A percentile compares a stretch with the other conserved stretches of the same genome.
Evolutionary conservation across 2,888 invertebrate genomes (phyloP).

Genomic region (Dyspetes luteomarginatus): DNA sequence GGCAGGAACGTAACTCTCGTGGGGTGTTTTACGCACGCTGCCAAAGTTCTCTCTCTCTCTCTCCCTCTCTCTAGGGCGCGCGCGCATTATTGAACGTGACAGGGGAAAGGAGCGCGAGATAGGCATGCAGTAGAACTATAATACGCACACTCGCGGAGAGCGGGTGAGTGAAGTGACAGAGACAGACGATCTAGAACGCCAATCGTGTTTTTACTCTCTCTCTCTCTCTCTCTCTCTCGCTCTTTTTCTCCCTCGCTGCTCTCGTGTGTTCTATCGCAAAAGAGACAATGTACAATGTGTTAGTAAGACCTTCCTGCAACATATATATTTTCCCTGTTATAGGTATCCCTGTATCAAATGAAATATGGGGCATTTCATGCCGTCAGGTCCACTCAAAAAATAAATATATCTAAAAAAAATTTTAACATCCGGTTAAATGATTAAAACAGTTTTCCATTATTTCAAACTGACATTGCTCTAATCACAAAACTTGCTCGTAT

Average conservation of each 20-base stretch:
- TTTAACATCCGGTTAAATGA: too few species aligned
- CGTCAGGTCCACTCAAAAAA: too few species aligned
- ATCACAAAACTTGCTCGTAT: too few species aligned
- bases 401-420: too few species aligned
- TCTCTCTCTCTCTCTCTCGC: neutral
- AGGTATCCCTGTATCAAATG: neutral
- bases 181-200: conserved; percentile 55
- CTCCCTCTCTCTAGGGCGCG: conserved; percentile 45
- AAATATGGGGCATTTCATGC: neutral
- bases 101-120: conserved; percentile 55
- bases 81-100: conserved; percentile 66
- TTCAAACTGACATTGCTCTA: too few species aligned
- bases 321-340: neutral
- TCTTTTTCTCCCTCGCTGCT: neutral
- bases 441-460: too few species aligned
- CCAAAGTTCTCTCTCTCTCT: conserved; percentile 31
- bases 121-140: conserved; percentile 46
- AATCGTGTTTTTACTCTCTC: conserved; percentile 46
- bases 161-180: conserved; percentile 51
- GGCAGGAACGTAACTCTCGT: conserved; percentile 42
- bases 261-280: neutral
- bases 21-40: conserved; percentile 57
- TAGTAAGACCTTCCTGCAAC: conserved; percentile 14
- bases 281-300: conserved; percentile 6
- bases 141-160: conserved; percentile 14